Evolutionary conservation across 1,140 invertebrate genomes (phyloP), one percentile per base, ranked within the genome.

Genomic region (Macrobrachium rosenbergii): DNA sequence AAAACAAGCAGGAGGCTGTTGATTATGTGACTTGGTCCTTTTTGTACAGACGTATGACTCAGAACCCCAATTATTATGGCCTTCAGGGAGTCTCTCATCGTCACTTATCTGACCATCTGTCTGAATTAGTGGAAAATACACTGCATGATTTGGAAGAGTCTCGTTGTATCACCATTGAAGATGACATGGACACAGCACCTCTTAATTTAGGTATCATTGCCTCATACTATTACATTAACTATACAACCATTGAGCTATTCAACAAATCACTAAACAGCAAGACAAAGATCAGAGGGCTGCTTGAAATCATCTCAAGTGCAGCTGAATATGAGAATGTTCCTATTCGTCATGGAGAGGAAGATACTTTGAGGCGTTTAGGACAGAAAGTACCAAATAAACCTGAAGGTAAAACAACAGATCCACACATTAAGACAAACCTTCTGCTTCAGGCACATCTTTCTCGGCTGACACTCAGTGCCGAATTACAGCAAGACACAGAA

Each of bases 1-100:
- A 99, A 92, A 99, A 99, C 93, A 99, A 99, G 92, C 99, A 99
- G 92, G 99, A 99, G 92, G 98, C 98, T 0, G 98, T 99, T 0
- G 99, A 99, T 93, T 99, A 99, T 91, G 93, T 99, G 3, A 99
- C 99, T 0, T 99, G 99, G 99, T 99, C 98, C 0, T 99, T 99
- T 93, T 92, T 99, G 0, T 99, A 99, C 91, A 93, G 98, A 19
- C 92, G 99, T 87, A 95, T 99, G 90, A 99, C 99, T 2, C 98
- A 99, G 92, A 99, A 99, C 94, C 99, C 99, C 12, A 99, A 99
- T 92, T 99, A 99, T 91, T 99, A 99, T 92, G 99, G 99, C 92
- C 93, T 99, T 19, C 98, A 99, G 92, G 98, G 98, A 14, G 96
- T 99, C 2, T 98, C 98, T 0, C 98, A 99, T 93, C 94, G 96